A percentile compares a stretch with the other conserved stretches of the same genome.
These are phyloP conservation scores for Decapterus maruadsi DNA, from an alignment of 2,797 vertebrate species.

Conservation along the genomic window DNA sequence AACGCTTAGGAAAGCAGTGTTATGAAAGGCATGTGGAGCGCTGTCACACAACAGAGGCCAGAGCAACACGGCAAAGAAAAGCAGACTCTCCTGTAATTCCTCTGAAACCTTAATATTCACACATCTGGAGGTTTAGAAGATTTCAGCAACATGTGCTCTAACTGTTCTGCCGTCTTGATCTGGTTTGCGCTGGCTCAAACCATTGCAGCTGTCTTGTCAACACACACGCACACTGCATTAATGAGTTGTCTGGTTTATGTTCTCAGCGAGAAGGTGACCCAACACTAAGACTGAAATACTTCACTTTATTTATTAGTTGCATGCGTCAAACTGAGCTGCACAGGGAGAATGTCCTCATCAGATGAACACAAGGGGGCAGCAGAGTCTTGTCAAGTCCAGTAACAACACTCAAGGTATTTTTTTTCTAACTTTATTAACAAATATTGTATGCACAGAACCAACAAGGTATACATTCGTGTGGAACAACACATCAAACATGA, in stretches of 20 bases:
- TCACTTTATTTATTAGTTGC: not conserved
- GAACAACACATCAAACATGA: too few species aligned
- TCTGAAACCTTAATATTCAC: not conserved
- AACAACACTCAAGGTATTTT: too few species aligned
- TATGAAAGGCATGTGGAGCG: not conserved
- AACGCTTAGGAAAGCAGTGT: slow-evolving; percentile 12
- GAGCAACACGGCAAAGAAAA: not conserved
- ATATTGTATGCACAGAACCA: too few species aligned
- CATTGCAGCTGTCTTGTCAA: not conserved
- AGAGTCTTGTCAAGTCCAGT: slow-evolving; percentile 11
- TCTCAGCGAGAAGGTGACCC: not conserved
- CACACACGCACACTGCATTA: not conserved
- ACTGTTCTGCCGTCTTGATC: not conserved
- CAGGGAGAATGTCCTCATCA: not conserved
- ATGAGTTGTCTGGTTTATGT: slow-evolving; percentile 12
- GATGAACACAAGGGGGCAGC: slow-evolving; percentile 70
- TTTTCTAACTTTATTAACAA: too few species aligned
- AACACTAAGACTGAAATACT: not conserved
- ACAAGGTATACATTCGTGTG: too few species aligned
- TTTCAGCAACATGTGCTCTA: not conserved
- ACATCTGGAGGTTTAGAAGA: not conserved
- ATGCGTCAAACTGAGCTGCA: not conserved
- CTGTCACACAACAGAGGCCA: not conserved
- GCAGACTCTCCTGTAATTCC: not conserved
- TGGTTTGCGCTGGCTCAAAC: not conserved